Base-by-base conservation (phyloP, 2,888 invertebrate species). In the Eubasilissa splendida region DNA sequence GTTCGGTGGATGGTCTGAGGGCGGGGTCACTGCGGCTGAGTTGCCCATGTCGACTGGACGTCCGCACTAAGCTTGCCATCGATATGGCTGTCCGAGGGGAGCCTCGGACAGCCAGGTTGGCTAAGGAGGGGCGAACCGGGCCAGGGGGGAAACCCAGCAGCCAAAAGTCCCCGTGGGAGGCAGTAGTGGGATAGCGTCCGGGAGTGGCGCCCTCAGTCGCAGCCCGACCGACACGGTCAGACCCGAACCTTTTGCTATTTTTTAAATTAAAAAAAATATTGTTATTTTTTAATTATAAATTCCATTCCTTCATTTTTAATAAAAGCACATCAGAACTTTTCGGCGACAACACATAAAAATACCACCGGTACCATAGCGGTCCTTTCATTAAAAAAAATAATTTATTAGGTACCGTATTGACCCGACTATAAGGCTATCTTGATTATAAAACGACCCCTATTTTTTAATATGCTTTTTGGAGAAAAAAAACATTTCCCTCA, bases 61-160 rank as follows among this genome's bases (percentile, higher is more conserved):
- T 96, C 95, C 95, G 92, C 95, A 93, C 96, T 97, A 97, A 97
- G 97, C 96, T 94, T 91, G 95, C 95, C 96, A 95, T 97, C 96
- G 95, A 97, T 96, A 97, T 97, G 97, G 97, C 92, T 91, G 91
- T 91, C 93, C 92, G 89, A 93, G 95, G 94, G 97, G 96, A 97
- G 93, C 94, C 93, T 88, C 87, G 91, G 92, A 91, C 88, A 90
- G 91, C 94, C 96, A 96, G 96, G 97, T 98, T 95, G 92, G 93
- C 93, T 95, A 97, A 97, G 94, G 97, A 97, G 96, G 94, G 96
- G 95, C 95, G 97, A 91, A 97, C 92, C 95, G 97, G 97, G 97
- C 96, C 96, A 97, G 97, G 95, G 96, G 96, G 96, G 97, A 95
- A 96, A 97, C 96, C 94, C 96, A 97, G 97, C 97, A 98, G 97